Evolutionary conservation across 2,888 invertebrate species (phyloP).

Genomic region (Mermis nigrescens): DNA sequence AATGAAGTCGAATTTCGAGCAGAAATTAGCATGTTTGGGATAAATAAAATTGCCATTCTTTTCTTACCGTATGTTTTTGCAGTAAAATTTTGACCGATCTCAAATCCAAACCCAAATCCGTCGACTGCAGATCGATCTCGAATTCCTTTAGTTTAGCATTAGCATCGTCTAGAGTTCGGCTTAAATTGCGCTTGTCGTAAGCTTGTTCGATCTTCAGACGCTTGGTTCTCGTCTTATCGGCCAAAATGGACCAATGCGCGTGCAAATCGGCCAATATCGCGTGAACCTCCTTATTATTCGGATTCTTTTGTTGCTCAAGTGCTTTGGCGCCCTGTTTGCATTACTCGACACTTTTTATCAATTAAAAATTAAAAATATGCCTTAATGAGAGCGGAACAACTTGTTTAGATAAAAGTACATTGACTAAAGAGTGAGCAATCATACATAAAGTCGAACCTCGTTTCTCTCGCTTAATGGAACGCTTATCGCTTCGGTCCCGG

Average conservation of each 20-base stretch:
- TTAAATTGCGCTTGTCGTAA: constrained; percentile 47
- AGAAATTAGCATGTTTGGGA: no score
- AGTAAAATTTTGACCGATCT: constrained; percentile 72
- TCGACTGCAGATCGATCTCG: constrained; percentile 49
- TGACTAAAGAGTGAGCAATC: no score
- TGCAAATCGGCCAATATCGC: constrained; percentile 50
- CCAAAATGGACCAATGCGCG: constrained; percentile 54
- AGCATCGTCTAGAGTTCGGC: constrained; percentile 64
- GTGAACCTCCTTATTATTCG: constrained; percentile 47
- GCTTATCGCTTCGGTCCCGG: no score
- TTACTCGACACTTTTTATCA: neutral
- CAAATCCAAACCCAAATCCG: constrained; percentile 67
- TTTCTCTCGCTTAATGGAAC: no score
- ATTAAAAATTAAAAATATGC: constrained; percentile 10
- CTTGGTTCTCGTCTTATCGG: constrained; percentile 47
- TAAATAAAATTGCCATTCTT: no score
- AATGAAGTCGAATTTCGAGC: no score
- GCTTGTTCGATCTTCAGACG: constrained; percentile 60
- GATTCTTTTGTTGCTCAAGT: constrained; percentile 52
- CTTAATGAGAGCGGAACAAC: no score
- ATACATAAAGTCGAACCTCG: no score
- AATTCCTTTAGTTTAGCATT: constrained; percentile 65
- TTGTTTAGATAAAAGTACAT: no score
- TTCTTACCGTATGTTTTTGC: constrained; percentile 58
- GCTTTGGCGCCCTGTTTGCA: constrained; percentile 44